Percentiles rank a stretch among this genome's conserved stretches.
These are phyloP conservation scores for Diplazon laetatorius DNA, from an alignment of 2,888 invertebrate species.

Conservation along the genomic window DNA sequence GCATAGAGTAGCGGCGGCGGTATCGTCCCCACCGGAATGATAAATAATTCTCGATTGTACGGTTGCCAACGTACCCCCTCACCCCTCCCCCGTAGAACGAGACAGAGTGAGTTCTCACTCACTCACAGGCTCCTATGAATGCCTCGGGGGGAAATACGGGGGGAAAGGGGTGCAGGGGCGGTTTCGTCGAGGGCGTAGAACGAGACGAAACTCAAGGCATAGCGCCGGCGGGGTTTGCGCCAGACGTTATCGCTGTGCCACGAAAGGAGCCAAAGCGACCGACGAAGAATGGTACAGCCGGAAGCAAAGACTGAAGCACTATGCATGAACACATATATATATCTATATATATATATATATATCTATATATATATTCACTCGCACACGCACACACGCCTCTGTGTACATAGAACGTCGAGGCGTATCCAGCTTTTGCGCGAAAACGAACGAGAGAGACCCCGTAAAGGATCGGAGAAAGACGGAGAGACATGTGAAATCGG, in stretches of 20 bases:
- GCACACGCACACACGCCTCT: too few relatives aligned
- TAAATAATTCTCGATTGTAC: constrained; percentile 67
- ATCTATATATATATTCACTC: neutral
- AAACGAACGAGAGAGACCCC: constrained; percentile 26
- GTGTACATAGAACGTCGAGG: constrained; percentile 53
- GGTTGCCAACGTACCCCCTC: constrained; percentile 62
- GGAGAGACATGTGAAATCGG: constrained; percentile 38
- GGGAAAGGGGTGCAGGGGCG: too few relatives aligned
- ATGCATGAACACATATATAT: constrained; percentile 13
- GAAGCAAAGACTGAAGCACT: constrained; percentile 46
- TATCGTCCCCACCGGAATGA: constrained; percentile 67
- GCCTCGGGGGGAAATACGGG: constrained; percentile 17
- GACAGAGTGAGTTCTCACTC: constrained; percentile 50
- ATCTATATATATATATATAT: neutral
- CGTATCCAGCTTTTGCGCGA: constrained; percentile 44
- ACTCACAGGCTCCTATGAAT: constrained; percentile 30
- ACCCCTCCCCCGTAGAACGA: constrained; percentile 40
- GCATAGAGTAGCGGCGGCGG: constrained; percentile 52
- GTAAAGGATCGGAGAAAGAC: constrained; percentile 50
- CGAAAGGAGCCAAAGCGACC: constrained; percentile 44
- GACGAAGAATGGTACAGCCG: constrained; percentile 52
- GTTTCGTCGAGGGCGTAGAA: constrained; percentile 45
- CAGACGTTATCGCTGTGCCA: constrained; percentile 60
- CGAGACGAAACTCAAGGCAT: constrained; percentile 47
- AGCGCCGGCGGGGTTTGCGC: constrained; percentile 50